Conservation (phyloP, 2,888 invertebrate species). For the Chorisops tibialis region DNA sequence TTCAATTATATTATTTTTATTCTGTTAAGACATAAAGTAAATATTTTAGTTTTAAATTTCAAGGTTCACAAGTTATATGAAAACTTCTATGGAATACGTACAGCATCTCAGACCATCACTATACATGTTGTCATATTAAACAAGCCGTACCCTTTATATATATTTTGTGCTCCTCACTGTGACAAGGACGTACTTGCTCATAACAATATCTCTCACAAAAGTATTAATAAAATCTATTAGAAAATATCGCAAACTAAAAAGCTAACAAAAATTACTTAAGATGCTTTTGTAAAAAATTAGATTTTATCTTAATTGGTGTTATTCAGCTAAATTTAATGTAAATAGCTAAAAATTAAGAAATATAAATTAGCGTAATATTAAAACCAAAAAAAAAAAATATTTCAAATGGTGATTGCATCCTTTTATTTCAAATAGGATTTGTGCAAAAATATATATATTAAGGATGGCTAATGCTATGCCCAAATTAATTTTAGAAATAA, state of each 20-base stretch:
- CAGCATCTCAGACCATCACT: slow-evolving; percentile 33
- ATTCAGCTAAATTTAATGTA: slow-evolving; percentile 4
- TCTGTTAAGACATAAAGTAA: too few species aligned
- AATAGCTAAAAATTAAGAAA: slow-evolving; percentile 5
- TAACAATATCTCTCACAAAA: not conserved
- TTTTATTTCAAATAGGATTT: slow-evolving; percentile 16
- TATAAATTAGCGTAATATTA: not conserved
- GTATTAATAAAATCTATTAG: not conserved
- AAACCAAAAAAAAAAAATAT: slow-evolving; percentile 10
- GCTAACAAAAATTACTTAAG: not conserved
- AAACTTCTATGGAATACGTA: not conserved
- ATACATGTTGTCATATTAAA: slow-evolving; percentile 15
- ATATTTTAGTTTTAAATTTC: too few species aligned
- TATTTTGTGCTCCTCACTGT: slow-evolving; percentile 34
- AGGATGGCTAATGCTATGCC: slow-evolving; percentile 54
- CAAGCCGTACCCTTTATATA: slow-evolving; percentile 36
- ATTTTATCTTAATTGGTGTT: not conserved
- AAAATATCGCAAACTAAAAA: not conserved
- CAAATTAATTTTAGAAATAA: slow-evolving; percentile 61
- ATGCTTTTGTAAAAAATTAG: not conserved
- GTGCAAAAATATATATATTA: slow-evolving; percentile 39
- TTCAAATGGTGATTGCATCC: slow-evolving; percentile 32
- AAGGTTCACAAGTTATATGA: not conserved
- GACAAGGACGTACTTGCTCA: slow-evolving; percentile 33
- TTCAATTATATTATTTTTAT: too few species aligned